Evolutionary conservation across 1,140 invertebrate genomes (phyloP), one percentile per base, ranked within the genome.

Genomic region (Hirudo medicinalis): DNA sequence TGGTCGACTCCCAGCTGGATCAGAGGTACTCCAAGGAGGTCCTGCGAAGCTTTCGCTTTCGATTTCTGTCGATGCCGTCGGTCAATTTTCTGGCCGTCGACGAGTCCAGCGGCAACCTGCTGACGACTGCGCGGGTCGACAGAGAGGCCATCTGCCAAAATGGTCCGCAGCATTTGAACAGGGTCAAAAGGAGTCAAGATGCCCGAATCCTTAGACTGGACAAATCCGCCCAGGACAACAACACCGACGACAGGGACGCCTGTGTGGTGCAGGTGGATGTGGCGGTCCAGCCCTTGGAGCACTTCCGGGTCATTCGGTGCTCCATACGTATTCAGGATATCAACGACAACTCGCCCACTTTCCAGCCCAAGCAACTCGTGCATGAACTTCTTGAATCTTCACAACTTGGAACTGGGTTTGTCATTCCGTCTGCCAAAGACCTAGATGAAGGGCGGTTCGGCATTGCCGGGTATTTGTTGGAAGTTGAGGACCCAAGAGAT

Each of bases 241-340:
- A 5, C 53, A 71, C 63, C 63, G 69, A 36, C 36, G n/a, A 55
- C 20, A 13, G 17, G 15, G 40, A 54, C 15, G 70, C 27, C n/a
- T 74, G 73, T 67, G 40, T 49, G 2, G 32, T 74, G 5, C n/a
- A 60, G 40, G 53, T 74, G 22, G 73, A 74, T 20, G 53, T 74
- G 20, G 73, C 70, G 13, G 63, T 72, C 22, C 27, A 72, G 49
- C 71, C 71, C 1, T 54, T 72, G 6, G 17, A 74, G 36, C 66
- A 67, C 55, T 72, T 72, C 43, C 19, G 25, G 49, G 66, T 72
- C n/a, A 67, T 72, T 3, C 55, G 57, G 40, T 54, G 25, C 11
- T 20, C 29, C 27, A 67, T 72, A 27, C 22, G 66, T 5, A 66
- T 72, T 15, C 66, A 68, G 17, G 71, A 72, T 25, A 72, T 72